These are phyloP conservation scores for Xestia rhomboidea DNA, from an alignment of 2,888 invertebrate genomes.

Conservation along the genomic window DNA sequence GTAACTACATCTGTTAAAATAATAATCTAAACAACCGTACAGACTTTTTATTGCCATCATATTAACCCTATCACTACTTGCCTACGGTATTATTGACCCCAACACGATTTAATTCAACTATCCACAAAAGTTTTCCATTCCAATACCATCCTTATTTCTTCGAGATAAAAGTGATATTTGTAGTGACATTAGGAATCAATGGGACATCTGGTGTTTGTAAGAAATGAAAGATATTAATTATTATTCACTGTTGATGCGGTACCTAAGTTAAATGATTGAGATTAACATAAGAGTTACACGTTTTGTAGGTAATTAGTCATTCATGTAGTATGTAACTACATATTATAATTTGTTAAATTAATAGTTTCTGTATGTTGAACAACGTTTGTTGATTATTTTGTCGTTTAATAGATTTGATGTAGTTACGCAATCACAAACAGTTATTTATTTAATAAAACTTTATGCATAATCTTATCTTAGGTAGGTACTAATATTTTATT, in stretches of 20 bases:
- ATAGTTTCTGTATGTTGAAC: slow-evolving; percentile 21
- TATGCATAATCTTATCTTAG: neutral
- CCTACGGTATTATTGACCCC: slow-evolving; percentile 56
- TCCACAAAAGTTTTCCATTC: neutral
- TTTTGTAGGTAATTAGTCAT: slow-evolving; percentile 54
- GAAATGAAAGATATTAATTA: slow-evolving; percentile 53
- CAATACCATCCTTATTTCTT: slow-evolving; percentile 19
- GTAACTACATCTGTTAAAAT: slow-evolving; percentile 56
- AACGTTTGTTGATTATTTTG: slow-evolving; percentile 19
- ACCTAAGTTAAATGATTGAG: slow-evolving; percentile 48
- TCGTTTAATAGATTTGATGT: slow-evolving; percentile 18
- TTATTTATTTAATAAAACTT: slow-evolving; percentile 4
- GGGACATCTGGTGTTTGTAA: slow-evolving; percentile 46
- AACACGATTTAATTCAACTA: slow-evolving; percentile 36
- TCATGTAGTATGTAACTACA: slow-evolving; percentile 34
- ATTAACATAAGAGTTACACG: slow-evolving; percentile 48
- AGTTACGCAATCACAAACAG: neutral
- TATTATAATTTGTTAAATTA: slow-evolving; percentile 26
- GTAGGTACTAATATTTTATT: neutral
- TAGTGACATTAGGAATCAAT: slow-evolving; percentile 1
- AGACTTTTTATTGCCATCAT: slow-evolving; percentile 51
- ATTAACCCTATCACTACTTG: slow-evolving; percentile 63
- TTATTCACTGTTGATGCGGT: slow-evolving; percentile 51
- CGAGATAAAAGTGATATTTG: slow-evolving; percentile 1
- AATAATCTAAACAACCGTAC: slow-evolving; percentile 42